Conservation (phyloP, 2,113 vertebrate genomes). For the Pseudorasbora parva region DNA sequence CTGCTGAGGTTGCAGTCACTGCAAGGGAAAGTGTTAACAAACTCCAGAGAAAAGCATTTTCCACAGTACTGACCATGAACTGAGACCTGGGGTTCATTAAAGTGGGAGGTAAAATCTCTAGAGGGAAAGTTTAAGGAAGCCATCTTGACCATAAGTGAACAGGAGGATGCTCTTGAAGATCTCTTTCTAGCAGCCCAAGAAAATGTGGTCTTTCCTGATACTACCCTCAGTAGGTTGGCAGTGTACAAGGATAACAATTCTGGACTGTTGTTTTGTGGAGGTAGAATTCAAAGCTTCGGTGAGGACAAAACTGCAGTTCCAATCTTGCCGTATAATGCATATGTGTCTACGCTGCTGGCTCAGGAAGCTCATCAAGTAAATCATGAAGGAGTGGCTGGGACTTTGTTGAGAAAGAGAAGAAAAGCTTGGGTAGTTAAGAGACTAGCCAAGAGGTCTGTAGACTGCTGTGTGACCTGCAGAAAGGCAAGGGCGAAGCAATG, state of each 20-base stretch:
- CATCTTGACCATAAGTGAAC: slow-evolving; percentile 30
- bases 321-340: slow-evolving; percentile 25
- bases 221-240: slow-evolving; percentile 31
- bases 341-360: neutral
- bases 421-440: slow-evolving; percentile 44
- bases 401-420: slow-evolving; percentile 14
- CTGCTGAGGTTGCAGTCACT: slow-evolving; percentile 29
- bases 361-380: slow-evolving; percentile 15
- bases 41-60: slow-evolving; percentile 41
- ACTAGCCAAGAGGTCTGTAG: slow-evolving; percentile 19
- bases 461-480: slow-evolving; percentile 26
- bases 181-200: slow-evolving; percentile 32
- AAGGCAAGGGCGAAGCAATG: slow-evolving; percentile 31
- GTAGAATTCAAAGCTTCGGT: slow-evolving; percentile 43
- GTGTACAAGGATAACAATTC: slow-evolving; percentile 30
- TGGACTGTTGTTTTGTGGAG: slow-evolving; percentile 50
- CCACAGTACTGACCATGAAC: slow-evolving; percentile 3
- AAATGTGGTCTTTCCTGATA: slow-evolving; percentile 6
- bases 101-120: slow-evolving; percentile 33
- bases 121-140: neutral
- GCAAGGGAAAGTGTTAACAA: slow-evolving; percentile 42
- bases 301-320: slow-evolving; percentile 31
- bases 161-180: slow-evolving; percentile 25
- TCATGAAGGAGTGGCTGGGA: slow-evolving; percentile 32
- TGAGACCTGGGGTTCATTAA: neutral